Evolutionary conservation across 2,113 vertebrate genomes (phyloP).

Genomic region (Gadus macrocephalus): DNA sequence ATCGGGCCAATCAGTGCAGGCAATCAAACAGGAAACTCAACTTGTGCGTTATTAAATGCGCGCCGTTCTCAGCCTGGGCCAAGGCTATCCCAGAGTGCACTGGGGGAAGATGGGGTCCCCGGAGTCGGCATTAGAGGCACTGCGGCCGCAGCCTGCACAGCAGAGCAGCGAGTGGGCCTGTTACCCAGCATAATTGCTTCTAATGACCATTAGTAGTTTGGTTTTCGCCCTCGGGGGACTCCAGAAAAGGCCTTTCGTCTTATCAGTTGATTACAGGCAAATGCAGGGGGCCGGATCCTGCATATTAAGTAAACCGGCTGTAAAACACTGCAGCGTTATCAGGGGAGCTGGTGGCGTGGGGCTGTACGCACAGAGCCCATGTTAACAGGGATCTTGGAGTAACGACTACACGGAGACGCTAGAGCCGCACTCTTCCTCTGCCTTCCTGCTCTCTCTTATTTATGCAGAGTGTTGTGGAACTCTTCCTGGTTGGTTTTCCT

Average conservation of each 20-base stretch:
- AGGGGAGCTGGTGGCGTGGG: slow-evolving; percentile 13
- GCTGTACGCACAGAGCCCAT: slow-evolving; percentile 41
- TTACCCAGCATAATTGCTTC: slow-evolving; percentile 73
- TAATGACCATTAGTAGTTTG: slow-evolving; percentile 79
- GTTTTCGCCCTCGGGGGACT: slow-evolving; percentile 69
- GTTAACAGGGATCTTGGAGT: too few relatives aligned
- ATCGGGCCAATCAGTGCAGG: slow-evolving; percentile 20
- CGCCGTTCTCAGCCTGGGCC: slow-evolving; percentile 7
- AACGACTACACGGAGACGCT: too few relatives aligned
- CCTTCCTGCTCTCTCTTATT: too few relatives aligned
- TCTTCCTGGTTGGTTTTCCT: slow-evolving; percentile 42
- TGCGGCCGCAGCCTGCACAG: slow-evolving; percentile 32
- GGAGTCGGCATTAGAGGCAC: slow-evolving; percentile 31
- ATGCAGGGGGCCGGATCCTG: slow-evolving; percentile 70
- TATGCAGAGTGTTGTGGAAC: slow-evolving; percentile 24
- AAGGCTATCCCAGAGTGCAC: slow-evolving; percentile 28
- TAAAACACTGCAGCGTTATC: slow-evolving; percentile 65
- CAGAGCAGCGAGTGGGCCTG: slow-evolving; percentile 57
- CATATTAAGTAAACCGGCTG: slow-evolving; percentile 72
- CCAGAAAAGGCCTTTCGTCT: slow-evolving; percentile 70
- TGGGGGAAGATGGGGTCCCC: slow-evolving; percentile 24
- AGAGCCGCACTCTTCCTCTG: too few relatives aligned
- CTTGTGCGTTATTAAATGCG: slow-evolving; percentile 36
- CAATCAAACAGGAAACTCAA: slow-evolving; percentile 47
- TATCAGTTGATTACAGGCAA: slow-evolving; percentile 78